These are phyloP conservation scores for Synergus laeviventris DNA, from an alignment of 2,888 invertebrate species.

Conservation along the genomic window DNA sequence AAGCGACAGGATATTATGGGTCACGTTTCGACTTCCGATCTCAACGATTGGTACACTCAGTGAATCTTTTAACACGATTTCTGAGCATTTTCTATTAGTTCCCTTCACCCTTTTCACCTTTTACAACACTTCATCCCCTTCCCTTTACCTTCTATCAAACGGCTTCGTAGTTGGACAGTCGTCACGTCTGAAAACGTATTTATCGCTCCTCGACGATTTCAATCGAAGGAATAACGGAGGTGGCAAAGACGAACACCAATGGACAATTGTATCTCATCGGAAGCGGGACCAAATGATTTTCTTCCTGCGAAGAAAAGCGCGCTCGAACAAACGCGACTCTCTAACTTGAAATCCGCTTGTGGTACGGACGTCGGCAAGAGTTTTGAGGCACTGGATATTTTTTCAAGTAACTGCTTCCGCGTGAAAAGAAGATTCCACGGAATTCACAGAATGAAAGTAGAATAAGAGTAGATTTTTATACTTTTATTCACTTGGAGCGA, in stretches of 20 bases:
- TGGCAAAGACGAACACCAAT: slow-evolving; percentile 23
- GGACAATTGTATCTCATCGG: slow-evolving; percentile 29
- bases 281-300: slow-evolving; percentile 28
- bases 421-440: background rate
- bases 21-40: slow-evolving; percentile 25
- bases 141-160: background rate
- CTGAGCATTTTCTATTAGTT: background rate
- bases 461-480: background rate
- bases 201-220: slow-evolving; percentile 36
- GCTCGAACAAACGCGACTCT: background rate
- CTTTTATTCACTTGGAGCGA: background rate
- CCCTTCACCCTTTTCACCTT: background rate
- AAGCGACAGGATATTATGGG: slow-evolving; percentile 59
- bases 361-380: slow-evolving; percentile 10
- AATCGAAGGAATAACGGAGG: slow-evolving; percentile 31
- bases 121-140: background rate
- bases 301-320: slow-evolving; percentile 26
- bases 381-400: slow-evolving; percentile 12
- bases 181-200: slow-evolving; percentile 20
- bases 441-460: background rate
- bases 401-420: slow-evolving; percentile 7
- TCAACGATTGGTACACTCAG: slow-evolving; percentile 57
- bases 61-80: background rate
- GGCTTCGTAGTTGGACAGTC: background rate
- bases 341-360: slow-evolving; percentile 27